phyloP scores from a whole-genome alignment of 1,140 invertebrate genomes.

The Lethocerus indicus region DNA sequence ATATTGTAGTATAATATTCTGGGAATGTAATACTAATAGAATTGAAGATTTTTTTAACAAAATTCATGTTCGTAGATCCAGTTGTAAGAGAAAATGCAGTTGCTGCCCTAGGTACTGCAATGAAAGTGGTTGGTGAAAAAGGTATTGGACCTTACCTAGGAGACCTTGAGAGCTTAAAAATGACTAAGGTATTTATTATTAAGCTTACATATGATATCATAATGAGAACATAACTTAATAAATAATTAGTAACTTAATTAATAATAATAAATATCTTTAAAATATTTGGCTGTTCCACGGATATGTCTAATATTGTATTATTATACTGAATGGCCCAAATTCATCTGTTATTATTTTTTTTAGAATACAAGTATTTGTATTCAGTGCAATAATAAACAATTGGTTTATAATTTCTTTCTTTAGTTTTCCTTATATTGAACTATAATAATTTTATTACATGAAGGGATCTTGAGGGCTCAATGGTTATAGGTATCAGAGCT shows the following conservation, averaged over 20 bases:
- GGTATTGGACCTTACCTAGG: constrained; percentile 65
- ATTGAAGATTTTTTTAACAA: constrained; percentile 7
- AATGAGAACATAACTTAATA: background rate
- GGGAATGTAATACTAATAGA: background rate
- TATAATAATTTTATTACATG: too few relatives aligned
- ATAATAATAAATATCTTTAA: background rate
- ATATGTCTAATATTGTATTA: background rate
- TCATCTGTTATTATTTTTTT: too few relatives aligned
- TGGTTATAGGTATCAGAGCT: too few relatives aligned
- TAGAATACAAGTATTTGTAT: too few relatives aligned
- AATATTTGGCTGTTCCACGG: background rate
- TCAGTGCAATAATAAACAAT: too few relatives aligned
- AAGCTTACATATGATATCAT: too few relatives aligned
- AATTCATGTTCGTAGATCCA: constrained; percentile 52
- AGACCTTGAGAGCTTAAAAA: constrained; percentile 81
- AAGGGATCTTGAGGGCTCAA: too few relatives aligned
- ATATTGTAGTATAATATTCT: constrained; percentile 2
- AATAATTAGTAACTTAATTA: background rate
- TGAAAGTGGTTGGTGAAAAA: constrained; percentile 89
- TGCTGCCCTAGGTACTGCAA: constrained; percentile 82
- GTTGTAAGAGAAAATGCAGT: constrained; percentile 67
- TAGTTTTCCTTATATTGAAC: too few relatives aligned
- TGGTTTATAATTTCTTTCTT: too few relatives aligned
- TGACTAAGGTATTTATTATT: constrained; percentile 52
- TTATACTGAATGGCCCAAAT: background rate